phyloP scores from a whole-genome alignment of 2,888 invertebrate genomes.

The Augochlorella aurata region DNA sequence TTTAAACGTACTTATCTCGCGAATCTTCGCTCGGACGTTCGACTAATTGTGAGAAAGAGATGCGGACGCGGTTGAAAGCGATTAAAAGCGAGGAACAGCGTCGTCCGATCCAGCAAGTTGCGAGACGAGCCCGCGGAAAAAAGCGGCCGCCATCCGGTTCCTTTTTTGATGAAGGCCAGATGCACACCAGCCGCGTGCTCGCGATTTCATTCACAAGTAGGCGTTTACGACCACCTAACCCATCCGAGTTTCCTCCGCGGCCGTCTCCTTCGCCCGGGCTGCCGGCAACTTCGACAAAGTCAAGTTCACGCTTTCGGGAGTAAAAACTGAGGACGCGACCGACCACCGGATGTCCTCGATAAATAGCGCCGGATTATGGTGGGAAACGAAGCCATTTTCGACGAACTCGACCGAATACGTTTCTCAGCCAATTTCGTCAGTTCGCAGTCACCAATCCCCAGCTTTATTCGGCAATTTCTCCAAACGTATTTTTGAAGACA shows the following conservation, averaged over 20 bases:
- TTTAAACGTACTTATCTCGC: no score
- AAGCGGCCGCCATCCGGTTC: slow-evolving; percentile 45
- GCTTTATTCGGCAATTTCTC: no score
- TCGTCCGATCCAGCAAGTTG: slow-evolving; percentile 10
- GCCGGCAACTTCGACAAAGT: slow-evolving; percentile 51
- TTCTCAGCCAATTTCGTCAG: no score
- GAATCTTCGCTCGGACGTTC: no score
- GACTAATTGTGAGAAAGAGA: not conserved
- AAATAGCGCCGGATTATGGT: slow-evolving; percentile 13
- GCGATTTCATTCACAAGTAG: slow-evolving; percentile 53
- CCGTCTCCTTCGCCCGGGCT: not conserved
- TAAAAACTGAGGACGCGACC: slow-evolving; percentile 28
- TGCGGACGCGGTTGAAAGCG: not conserved
- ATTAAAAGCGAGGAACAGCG: not conserved
- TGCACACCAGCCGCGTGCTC: slow-evolving; percentile 40
- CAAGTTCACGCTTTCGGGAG: slow-evolving; percentile 48
- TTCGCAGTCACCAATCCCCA: no score
- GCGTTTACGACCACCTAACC: slow-evolving; percentile 40
- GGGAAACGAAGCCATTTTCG: not conserved
- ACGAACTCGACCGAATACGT: not conserved
- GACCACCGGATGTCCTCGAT: slow-evolving; percentile 48
- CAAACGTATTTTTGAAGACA: no score
- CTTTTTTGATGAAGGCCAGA: slow-evolving; percentile 49
- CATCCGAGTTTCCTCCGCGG: not conserved
- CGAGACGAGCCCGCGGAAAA: slow-evolving; percentile 5